phyloP scores from a whole-genome alignment of 2,797 vertebrate species.

The Siniperca scherzeri region DNA sequence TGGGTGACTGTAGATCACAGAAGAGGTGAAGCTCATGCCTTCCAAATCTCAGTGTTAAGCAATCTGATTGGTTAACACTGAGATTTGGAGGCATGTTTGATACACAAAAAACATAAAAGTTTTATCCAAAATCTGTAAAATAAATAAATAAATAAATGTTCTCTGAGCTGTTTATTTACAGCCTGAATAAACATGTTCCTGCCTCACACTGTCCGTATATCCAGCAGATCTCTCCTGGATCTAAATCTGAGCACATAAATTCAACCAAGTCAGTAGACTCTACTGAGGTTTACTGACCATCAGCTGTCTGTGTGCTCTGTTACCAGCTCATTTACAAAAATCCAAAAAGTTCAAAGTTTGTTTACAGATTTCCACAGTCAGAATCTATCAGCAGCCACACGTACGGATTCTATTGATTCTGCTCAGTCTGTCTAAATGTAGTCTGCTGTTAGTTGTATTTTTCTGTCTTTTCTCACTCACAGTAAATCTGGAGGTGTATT shows the following conservation, averaged over 20 bases:
- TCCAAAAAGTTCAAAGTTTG: slow-evolving; percentile 53
- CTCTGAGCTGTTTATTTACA: not conserved
- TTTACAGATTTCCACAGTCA: slow-evolving; percentile 41
- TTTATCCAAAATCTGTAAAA: not conserved
- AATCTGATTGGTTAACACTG: not conserved
- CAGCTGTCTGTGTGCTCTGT: slow-evolving; percentile 12
- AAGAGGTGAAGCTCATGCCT: not conserved
- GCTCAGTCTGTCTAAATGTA: not conserved
- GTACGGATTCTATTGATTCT: slow-evolving; percentile 7
- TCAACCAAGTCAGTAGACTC: not conserved
- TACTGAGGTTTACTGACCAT: slow-evolving; percentile 4
- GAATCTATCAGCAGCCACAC: not conserved
- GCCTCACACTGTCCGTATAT: not conserved
- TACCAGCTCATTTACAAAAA: slow-evolving; percentile 57
- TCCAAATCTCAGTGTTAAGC: not conserved
- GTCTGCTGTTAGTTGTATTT: not conserved
- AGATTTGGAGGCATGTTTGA: not conserved
- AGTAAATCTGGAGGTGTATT: not conserved
- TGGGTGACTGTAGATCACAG: not conserved
- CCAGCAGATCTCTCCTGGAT: not conserved
- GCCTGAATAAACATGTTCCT: not conserved
- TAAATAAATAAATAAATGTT: not conserved
- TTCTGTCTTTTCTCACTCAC: not conserved
- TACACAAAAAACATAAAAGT: not conserved
- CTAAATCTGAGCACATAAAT: not conserved